Evolutionary conservation across 2,113 vertebrate species (phyloP).

Genomic region (Mionectes macconnelli): DNA sequence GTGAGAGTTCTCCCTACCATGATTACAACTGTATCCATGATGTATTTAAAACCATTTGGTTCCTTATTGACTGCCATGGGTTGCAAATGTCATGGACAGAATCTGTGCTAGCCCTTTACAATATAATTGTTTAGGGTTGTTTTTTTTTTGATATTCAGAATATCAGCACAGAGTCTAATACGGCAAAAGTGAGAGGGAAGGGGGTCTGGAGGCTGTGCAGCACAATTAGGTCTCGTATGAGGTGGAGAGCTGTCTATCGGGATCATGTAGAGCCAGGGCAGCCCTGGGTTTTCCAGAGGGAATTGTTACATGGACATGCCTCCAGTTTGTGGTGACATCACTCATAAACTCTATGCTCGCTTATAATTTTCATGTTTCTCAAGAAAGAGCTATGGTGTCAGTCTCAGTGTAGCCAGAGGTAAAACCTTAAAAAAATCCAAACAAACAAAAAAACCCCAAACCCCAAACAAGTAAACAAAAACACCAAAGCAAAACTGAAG

Average conservation of each 20-base stretch:
- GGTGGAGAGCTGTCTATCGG: not conserved
- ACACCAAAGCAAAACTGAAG: not conserved
- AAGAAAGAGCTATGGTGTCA: not conserved
- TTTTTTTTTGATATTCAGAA: not conserved
- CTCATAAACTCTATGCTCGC: accelerated
- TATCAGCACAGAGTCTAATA: not conserved
- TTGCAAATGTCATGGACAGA: not conserved
- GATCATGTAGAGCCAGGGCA: not conserved
- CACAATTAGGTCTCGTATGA: not conserved
- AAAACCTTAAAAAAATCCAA: accelerated
- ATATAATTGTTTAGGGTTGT: not conserved
- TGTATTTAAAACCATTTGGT: not conserved
- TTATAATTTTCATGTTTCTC: not conserved
- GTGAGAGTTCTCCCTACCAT: not conserved
- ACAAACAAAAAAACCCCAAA: no score
- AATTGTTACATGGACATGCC: not conserved
- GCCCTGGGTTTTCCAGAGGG: not conserved
- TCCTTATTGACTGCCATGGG: not conserved
- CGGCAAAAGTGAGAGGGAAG: not conserved
- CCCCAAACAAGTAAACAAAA: no score
- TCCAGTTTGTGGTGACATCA: not conserved
- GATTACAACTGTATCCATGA: not conserved
- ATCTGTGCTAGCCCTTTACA: not conserved
- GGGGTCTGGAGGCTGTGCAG: not conserved
- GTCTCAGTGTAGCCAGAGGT: not conserved